A percentile compares a stretch with the other conserved stretches of the same genome.
Conservation (phyloP, 2,113 vertebrate genomes). For the Stigmatopora argus region DNA sequence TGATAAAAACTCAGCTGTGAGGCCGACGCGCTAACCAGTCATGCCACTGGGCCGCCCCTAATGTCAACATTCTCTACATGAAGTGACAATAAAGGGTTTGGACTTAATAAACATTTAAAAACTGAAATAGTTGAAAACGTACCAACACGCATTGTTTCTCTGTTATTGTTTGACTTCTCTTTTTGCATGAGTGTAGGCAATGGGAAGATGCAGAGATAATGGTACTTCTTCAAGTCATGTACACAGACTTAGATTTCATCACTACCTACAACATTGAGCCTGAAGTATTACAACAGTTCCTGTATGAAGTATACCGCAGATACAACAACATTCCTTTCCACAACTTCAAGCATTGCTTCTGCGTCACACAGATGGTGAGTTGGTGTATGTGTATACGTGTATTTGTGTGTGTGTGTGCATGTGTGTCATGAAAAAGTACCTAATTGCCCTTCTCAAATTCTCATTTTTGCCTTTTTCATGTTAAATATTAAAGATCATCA, state of each 20-base stretch:
- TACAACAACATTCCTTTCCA: conserved; percentile 82
- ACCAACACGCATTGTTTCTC: not conserved
- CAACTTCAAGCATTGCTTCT: conserved; percentile 80
- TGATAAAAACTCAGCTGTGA: too few species aligned
- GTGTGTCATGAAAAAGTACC: too few species aligned
- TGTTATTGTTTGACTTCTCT: conserved; percentile 6
- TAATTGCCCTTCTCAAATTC: too few species aligned
- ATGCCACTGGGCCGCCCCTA: too few species aligned
- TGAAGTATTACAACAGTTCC: conserved; percentile 73
- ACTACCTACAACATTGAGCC: conserved; percentile 68
- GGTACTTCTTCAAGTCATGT: conserved; percentile 78
- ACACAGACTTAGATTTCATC: conserved; percentile 72
- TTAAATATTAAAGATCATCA: too few species aligned
- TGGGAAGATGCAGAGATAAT: conserved; percentile 79
- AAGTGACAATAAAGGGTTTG: too few species aligned
- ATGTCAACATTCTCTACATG: too few species aligned
- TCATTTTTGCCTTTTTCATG: too few species aligned
- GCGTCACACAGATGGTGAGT: conserved; percentile 77
- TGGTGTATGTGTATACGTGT: not conserved
- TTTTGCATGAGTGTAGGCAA: conserved; percentile 60
- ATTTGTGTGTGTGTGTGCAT: too few species aligned
- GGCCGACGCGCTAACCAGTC: too few species aligned
- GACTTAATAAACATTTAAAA: not conserved
- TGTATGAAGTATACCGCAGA: conserved; percentile 70
- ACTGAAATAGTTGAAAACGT: not conserved